phyloP scores from a whole-genome alignment of 2,888 invertebrate genomes.

The Protophormia terraenovae region DNA sequence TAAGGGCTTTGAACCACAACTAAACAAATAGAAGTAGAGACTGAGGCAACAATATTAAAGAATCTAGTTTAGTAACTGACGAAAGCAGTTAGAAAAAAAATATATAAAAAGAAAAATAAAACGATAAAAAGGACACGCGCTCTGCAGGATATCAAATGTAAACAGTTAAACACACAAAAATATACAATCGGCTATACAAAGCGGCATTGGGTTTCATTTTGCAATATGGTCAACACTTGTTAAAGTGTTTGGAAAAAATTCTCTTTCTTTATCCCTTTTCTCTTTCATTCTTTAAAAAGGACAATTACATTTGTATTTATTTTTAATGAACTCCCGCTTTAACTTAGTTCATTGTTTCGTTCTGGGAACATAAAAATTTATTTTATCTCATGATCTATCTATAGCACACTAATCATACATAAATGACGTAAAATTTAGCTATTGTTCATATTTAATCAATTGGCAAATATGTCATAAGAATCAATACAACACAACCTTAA shows the following conservation, averaged over 20 bases:
- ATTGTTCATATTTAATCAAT: slow-evolving; percentile 47
- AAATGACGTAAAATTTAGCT: neutral
- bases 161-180: neutral
- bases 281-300: neutral
- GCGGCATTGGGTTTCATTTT: neutral
- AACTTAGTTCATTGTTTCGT: neutral
- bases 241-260: neutral
- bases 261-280: neutral
- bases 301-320: slow-evolving; percentile 30
- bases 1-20: slow-evolving; percentile 47
- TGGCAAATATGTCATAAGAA: slow-evolving; percentile 10
- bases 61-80: slow-evolving; percentile 38
- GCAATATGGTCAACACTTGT: slow-evolving; percentile 44
- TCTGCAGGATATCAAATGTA: slow-evolving; percentile 59
- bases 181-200: neutral
- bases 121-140: slow-evolving; percentile 60
- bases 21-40: slow-evolving; percentile 24
- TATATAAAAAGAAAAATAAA: neutral
- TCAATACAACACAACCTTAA: neutral
- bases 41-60: slow-evolving; percentile 1
- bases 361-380: slow-evolving; percentile 41
- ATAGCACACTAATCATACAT: slow-evolving; percentile 38
- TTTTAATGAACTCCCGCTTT: slow-evolving; percentile 34
- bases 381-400: slow-evolving; percentile 46
- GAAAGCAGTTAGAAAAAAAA: neutral